Conservation (phyloP, 2,888 invertebrate species). For the Standfussiana lucernea region DNA sequence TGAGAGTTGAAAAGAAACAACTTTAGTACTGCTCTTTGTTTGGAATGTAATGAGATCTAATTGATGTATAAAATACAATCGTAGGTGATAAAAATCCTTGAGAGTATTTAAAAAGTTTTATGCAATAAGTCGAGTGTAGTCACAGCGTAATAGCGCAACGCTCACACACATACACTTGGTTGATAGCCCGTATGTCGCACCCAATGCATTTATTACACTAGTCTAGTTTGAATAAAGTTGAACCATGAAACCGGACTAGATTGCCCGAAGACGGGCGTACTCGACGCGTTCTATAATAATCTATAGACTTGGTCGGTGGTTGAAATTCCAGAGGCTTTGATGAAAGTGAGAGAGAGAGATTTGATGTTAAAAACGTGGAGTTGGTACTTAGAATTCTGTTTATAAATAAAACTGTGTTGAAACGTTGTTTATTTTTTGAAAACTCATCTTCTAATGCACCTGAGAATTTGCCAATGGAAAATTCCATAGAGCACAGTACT, state of each 20-base stretch:
- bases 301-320: neutral
- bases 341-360: too few relatives aligned
- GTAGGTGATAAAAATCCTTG: neutral
- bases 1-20: conserved; percentile 1
- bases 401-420: too few relatives aligned
- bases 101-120: neutral
- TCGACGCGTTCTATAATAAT: neutral
- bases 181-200: neutral
- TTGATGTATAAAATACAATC: neutral
- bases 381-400: too few relatives aligned
- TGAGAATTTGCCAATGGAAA: too few relatives aligned
- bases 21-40: neutral
- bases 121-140: neutral
- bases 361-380: too few relatives aligned
- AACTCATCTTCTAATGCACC: too few relatives aligned
- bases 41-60: neutral
- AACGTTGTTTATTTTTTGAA: too few relatives aligned
- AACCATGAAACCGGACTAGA: neutral
- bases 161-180: neutral
- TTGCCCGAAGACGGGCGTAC: neutral
- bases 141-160: neutral
- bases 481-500: too few relatives aligned
- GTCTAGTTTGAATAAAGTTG: neutral
- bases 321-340: too few relatives aligned
- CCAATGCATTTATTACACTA: neutral